Conservation (phyloP, 2,113 vertebrate species). For the Crypturellus undulatus region DNA sequence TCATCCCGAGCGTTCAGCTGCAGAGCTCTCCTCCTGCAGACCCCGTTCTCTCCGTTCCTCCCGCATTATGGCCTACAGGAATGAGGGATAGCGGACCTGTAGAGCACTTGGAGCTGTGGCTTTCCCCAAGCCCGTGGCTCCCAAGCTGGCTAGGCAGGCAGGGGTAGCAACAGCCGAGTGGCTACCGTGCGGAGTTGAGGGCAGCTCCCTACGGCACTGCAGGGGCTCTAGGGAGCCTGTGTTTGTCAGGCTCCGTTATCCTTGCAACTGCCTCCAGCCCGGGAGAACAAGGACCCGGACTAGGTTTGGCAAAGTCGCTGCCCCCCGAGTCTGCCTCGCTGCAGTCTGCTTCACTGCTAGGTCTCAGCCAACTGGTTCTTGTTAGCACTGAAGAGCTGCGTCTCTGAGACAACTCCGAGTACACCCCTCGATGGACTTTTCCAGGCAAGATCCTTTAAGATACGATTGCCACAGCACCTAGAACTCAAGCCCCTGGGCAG, state of each 20-base stretch:
- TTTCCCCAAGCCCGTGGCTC: not conserved
- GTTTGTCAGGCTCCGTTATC: not conserved
- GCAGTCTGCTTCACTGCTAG: not conserved
- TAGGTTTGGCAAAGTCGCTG: not conserved
- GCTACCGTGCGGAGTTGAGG: not conserved
- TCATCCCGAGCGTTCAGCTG: too few species aligned
- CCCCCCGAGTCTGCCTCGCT: not conserved
- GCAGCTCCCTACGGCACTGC: not conserved
- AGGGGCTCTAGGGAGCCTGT: not conserved
- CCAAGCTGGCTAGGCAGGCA: not conserved
- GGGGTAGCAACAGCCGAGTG: fast-evolving
- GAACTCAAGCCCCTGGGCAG: not conserved
- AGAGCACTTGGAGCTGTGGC: not conserved
- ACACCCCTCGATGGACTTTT: not conserved
- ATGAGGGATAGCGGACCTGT: not conserved
- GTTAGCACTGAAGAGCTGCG: not conserved
- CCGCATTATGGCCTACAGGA: fast-evolving
- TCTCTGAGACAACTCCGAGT: not conserved
- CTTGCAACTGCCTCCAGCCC: not conserved
- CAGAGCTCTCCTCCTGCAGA: not conserved
- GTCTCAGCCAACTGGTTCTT: not conserved
- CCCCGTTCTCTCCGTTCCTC: fast-evolving
- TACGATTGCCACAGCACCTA: not conserved
- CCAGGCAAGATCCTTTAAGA: not conserved
- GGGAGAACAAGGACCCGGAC: not conserved